Evolutionary conservation across 2,113 vertebrate genomes (phyloP).

Genomic region (Corynorhinus townsendii): DNA sequence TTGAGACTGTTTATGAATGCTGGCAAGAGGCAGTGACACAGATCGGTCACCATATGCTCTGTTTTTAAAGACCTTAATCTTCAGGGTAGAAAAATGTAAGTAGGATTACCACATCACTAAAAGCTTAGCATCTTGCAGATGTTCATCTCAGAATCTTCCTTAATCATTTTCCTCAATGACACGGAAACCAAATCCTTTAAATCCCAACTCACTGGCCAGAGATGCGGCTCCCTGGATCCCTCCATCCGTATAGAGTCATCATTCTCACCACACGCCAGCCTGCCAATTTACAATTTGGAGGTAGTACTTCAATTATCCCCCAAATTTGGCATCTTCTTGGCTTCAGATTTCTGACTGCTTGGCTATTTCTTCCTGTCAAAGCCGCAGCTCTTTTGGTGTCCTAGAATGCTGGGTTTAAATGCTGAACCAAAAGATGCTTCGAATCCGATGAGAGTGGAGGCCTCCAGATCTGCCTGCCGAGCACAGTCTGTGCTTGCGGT

Average conservation of each 20-base stretch:
- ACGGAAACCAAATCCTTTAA: conserved; percentile 60
- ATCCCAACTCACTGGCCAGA: conserved; percentile 27
- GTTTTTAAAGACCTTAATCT: conserved; percentile 59
- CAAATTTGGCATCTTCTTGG: background rate
- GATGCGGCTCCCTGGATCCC: background rate
- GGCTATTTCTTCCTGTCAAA: background rate
- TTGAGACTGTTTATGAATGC: conserved; percentile 43
- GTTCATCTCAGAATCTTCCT: conserved; percentile 54
- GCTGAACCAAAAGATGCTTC: conserved; percentile 6
- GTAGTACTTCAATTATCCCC: background rate
- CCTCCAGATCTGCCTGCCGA: background rate
- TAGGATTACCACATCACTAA: conserved; percentile 68
- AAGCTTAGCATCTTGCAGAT: conserved; percentile 62
- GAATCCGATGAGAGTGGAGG: background rate
- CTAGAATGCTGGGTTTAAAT: background rate
- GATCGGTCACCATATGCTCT: conserved; percentile 60
- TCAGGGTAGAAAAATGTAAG: conserved; percentile 48
- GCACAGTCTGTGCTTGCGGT: background rate
- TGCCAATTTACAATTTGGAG: background rate
- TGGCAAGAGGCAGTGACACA: background rate
- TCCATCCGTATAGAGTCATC: background rate
- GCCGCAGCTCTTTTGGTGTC: background rate
- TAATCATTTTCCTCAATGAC: conserved; percentile 70
- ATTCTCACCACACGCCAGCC: background rate
- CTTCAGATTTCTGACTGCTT: background rate